phyloP scores from a whole-genome alignment of 1,140 invertebrate species.

The Doryteuthis pealeii region DNA sequence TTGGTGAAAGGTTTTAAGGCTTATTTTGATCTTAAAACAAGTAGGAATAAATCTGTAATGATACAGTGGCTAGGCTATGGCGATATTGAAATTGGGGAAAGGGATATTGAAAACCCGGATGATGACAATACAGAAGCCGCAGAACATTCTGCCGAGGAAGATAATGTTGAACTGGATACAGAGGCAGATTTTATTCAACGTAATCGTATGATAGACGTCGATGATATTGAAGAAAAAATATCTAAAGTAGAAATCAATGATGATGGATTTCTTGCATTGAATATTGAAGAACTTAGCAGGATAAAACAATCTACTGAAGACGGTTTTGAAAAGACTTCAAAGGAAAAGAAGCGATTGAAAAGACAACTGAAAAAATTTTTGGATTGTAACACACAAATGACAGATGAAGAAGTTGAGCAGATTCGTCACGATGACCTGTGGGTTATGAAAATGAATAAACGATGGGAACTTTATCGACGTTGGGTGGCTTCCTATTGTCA shows the following conservation, averaged over 20 bases:
- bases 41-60: constrained; percentile 22
- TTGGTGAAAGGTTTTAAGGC: constrained; percentile 19
- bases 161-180: background rate
- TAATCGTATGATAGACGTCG: background rate
- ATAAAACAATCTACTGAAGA: background rate
- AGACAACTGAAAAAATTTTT: constrained; percentile 26
- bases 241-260: background rate
- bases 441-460: constrained; percentile 36
- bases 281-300: constrained; percentile 17
- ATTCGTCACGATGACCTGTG: constrained; percentile 36
- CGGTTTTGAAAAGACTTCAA: constrained; percentile 14
- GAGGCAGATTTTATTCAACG: constrained; percentile 14
- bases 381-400: constrained; percentile 23
- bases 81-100: constrained; percentile 3
- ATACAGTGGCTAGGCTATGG: constrained; percentile 31
- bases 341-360: constrained; percentile 19
- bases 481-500: constrained; percentile 29
- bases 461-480: constrained; percentile 56
- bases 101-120: background rate
- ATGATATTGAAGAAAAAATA: no score
- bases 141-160: background rate
- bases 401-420: constrained; percentile 25
- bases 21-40: constrained; percentile 10
- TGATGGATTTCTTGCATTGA: constrained; percentile 9
- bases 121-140: background rate